Evolutionary conservation across 1,140 invertebrate genomes (phyloP).

Genomic region (Hylaeus anthracinus): DNA sequence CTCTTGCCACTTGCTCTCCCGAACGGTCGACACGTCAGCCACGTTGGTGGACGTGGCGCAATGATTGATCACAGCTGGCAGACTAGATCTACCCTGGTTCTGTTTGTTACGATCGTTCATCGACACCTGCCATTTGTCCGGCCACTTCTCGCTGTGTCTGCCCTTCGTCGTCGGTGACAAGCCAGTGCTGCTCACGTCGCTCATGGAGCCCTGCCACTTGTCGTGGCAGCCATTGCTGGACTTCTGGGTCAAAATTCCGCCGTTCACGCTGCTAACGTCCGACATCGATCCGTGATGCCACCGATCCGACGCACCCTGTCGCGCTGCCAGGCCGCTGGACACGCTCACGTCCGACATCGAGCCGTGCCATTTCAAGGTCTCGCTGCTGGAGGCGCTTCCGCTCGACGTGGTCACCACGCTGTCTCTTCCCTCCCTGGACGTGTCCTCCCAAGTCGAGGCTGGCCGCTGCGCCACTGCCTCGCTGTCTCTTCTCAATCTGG

Average conservation of each 20-base stretch:
- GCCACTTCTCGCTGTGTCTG: constrained; percentile 63
- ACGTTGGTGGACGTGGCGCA: constrained; percentile 58
- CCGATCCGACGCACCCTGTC: constrained; percentile 67
- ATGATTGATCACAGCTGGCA: constrained; percentile 65
- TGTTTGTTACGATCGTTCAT: constrained; percentile 75
- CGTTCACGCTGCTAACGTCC: constrained; percentile 75
- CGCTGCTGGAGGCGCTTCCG: constrained; percentile 88
- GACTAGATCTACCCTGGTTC: constrained; percentile 53
- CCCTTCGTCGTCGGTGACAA: constrained; percentile 57
- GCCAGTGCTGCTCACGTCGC: constrained; percentile 77
- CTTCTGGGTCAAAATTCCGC: constrained; percentile 60
- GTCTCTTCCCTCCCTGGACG: constrained; percentile 83
- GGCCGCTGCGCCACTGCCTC: constrained; percentile 82
- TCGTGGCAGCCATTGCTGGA: constrained; percentile 60
- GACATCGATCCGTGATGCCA: constrained; percentile 78
- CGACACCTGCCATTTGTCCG: constrained; percentile 71
- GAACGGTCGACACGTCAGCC: constrained; percentile 53
- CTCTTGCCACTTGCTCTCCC: constrained; percentile 70
- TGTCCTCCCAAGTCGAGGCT: constrained; percentile 79
- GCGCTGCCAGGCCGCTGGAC: constrained; percentile 80
- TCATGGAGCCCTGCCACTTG: constrained; percentile 83
- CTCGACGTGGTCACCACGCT: constrained; percentile 86
- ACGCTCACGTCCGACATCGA: constrained; percentile 89
- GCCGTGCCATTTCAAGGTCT: constrained; percentile 91
- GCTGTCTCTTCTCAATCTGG: constrained; percentile 83